Conservation (phyloP, 2,888 invertebrate species). For the Xylophagus ater region DNA sequence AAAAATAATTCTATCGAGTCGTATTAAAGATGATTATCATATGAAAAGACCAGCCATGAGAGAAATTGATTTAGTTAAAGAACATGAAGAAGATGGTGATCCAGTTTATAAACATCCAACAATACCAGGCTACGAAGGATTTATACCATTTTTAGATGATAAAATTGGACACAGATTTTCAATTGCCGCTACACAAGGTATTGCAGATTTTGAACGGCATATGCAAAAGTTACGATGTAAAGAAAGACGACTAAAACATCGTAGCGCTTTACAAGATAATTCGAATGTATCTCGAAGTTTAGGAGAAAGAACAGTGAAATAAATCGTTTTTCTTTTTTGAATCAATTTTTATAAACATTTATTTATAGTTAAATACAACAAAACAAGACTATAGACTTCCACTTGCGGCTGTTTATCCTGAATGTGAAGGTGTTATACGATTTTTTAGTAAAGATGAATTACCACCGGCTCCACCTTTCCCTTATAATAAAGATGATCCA, state of each 20-base stretch:
- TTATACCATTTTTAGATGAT: constrained; percentile 49
- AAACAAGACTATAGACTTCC: constrained; percentile 63
- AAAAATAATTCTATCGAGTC: constrained; percentile 53
- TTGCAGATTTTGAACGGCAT: constrained; percentile 57
- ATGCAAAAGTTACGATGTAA: constrained; percentile 48
- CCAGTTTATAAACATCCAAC: constrained; percentile 61
- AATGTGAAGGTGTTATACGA: constrained; percentile 52
- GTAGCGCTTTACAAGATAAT: constrained; percentile 27
- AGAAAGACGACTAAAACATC: constrained; percentile 26
- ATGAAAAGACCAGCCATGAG: constrained; percentile 51
- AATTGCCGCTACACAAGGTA: constrained; percentile 58
- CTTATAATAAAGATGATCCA: constrained; percentile 30
- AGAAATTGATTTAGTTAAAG: constrained; percentile 55
- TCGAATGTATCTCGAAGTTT: constrained; percentile 26
- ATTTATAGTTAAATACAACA: constrained; percentile 50
- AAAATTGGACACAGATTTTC: constrained; percentile 61
- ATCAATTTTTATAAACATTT: not conserved
- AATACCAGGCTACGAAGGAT: constrained; percentile 62
- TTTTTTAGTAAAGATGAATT: constrained; percentile 48
- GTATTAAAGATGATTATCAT: constrained; percentile 27
- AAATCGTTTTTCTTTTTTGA: not conserved
- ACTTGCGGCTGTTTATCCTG: constrained; percentile 53
- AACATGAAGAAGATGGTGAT: constrained; percentile 53
- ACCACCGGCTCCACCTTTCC: constrained; percentile 16
- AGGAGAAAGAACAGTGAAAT: constrained; percentile 28